Conservation (phyloP, 2,888 invertebrate genomes). For the Drosophila pegasa region DNA sequence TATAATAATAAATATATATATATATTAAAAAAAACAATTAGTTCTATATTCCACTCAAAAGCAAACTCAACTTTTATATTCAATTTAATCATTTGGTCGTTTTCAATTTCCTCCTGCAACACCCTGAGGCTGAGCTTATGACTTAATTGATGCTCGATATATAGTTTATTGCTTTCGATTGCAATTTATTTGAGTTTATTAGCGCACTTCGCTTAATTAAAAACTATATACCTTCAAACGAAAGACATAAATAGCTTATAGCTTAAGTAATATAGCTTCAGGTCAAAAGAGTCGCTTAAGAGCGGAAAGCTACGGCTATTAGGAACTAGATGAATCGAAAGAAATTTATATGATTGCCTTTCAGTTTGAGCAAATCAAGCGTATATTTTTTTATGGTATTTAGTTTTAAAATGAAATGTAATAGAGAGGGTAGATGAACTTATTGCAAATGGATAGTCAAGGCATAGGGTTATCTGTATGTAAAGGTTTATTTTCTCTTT, state of each 20-base stretch:
- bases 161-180: not conserved
- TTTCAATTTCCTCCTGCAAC: not conserved
- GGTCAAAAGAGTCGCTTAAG: conserved; percentile 38
- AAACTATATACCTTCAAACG: conserved; percentile 31
- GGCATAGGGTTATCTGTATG: no score
- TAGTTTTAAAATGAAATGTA: no score
- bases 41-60: not conserved
- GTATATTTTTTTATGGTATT: no score
- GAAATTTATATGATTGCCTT: no score
- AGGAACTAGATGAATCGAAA: not conserved
- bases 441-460: no score
- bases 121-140: not conserved
- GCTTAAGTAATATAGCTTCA: conserved; percentile 60
- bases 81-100: not conserved
- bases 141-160: conserved; percentile 6
- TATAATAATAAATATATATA: no score
- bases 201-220: conserved; percentile 52
- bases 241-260: conserved; percentile 61
- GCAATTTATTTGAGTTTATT: not conserved
- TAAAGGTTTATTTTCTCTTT: no score
- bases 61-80: not conserved
- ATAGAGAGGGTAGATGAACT: no score
- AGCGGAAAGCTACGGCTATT: not conserved
- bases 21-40: no score
- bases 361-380: no score